Conservation (phyloP, 2,797 vertebrate genomes). For the Meriones psammophilus region DNA sequence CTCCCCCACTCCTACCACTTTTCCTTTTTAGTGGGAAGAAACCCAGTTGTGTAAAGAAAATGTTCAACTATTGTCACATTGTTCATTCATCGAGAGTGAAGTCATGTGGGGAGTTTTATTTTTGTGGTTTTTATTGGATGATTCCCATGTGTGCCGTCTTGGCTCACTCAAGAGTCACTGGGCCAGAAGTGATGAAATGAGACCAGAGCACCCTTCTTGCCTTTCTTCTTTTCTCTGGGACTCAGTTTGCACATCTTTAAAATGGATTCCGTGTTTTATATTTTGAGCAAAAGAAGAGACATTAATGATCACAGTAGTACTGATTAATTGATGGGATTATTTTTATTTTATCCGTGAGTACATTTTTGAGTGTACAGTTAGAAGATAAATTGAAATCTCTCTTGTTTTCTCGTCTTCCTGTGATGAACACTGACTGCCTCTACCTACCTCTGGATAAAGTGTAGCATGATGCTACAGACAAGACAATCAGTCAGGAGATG, state of each 20-base stretch:
- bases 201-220: background rate
- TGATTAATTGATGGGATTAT: background rate
- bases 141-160: slow-evolving; percentile 57
- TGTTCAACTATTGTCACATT: slow-evolving; percentile 26
- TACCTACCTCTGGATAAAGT: background rate
- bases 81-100: slow-evolving; percentile 59
- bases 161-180: background rate
- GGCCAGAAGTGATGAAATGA: background rate
- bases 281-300: slow-evolving; percentile 53
- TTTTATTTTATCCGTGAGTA: background rate
- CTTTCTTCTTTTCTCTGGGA: background rate
- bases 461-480: background rate
- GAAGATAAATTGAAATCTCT: background rate
- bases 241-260: slow-evolving; percentile 29
- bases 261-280: slow-evolving; percentile 9
- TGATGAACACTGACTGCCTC: background rate
- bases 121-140: slow-evolving; percentile 51
- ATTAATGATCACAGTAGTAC: background rate
- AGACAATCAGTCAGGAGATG: background rate
- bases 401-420: background rate
- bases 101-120: slow-evolving; percentile 44
- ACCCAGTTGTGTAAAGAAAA: background rate
- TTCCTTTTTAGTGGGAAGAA: slow-evolving; percentile 64
- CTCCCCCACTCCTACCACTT: background rate
- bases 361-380: background rate